Base-by-base conservation (phyloP, 2,797 vertebrate species). In the Tolypeutes matacus region DNA sequence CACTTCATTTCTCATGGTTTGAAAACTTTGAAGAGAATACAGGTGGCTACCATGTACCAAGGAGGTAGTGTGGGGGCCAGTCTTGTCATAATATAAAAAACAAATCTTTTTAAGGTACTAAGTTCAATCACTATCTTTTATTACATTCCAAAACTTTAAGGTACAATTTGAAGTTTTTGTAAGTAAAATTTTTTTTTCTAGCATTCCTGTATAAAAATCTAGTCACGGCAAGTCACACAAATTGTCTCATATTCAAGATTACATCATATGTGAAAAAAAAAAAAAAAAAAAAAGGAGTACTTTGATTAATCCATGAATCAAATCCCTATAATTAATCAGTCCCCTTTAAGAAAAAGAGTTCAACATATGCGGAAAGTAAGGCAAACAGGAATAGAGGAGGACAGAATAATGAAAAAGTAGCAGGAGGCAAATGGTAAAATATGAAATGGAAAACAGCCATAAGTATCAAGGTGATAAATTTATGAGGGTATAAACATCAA, bases 261-360 rank as follows among this genome's bases (percentile, higher is more conserved):
- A 58, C 39, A 12, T 80, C 46, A 1, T 58, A 86, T 86, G 83
- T 82, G 56, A 29, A 78, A 93, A n/a, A n/a, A n/a, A n/a, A n/a
- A n/a, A n/a, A n/a, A n/a, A n/a, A n/a, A 20, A 89, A 65, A 80
- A 80, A 96, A 75, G 58, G 39, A 58, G 83, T 49, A 56, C 69
- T 60, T 25, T 53, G 75, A 95, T 77, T 58, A 86, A 82, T 72
- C 36, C 13, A n/a, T 29, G 51, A 93, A 75, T 86, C 80, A 84
- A 36, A 14, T 9, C 18, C 23, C 42, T 42, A 58, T 46, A 62
- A 86, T 76, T 36, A 89, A 76, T 69, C 46, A 84, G 90, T 65
- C 21, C 27, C 12, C 46, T 76, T 58, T 42, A 25, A 89, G 87
- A 86, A 88, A 72, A 86, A 70, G 42, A 92, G 29, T 70, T 75